Conservation (phyloP, 2,113 vertebrate genomes). For the Noctilio leporinus region DNA sequence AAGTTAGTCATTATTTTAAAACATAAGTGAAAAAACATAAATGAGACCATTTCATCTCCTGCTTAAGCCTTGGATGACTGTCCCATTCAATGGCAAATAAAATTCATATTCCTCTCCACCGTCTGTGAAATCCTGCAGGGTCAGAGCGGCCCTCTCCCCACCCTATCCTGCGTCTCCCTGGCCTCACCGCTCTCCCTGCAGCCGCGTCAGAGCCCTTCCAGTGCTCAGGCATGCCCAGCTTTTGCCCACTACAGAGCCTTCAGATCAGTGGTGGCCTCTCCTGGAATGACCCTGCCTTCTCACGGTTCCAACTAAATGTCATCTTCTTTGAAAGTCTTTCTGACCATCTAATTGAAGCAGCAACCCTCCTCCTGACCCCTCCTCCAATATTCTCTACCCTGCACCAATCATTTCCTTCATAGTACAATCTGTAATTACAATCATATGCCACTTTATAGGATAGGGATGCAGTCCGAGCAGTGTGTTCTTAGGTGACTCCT, state of each 20-base stretch:
- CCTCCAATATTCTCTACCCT: background rate
- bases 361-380: background rate
- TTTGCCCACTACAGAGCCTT: background rate
- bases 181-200: background rate
- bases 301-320: background rate
- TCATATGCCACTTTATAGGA: background rate
- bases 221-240: background rate
- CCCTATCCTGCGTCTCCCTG: background rate
- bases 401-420: background rate
- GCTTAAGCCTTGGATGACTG: background rate
- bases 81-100: background rate
- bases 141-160: background rate
- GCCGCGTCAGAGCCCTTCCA: no score
- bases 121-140: background rate
- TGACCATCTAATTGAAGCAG: background rate
- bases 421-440: background rate
- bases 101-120: background rate
- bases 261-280: background rate
- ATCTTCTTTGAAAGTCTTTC: background rate
- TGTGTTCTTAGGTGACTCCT: background rate
- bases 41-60: background rate
- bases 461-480: background rate
- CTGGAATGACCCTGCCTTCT: background rate
- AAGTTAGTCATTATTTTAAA: background rate
- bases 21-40: background rate